Percentiles rank a stretch among this genome's conserved stretches.
Evolutionary conservation across 2,113 vertebrate species (phyloP).

Genomic region (Alethe castanea): DNA sequence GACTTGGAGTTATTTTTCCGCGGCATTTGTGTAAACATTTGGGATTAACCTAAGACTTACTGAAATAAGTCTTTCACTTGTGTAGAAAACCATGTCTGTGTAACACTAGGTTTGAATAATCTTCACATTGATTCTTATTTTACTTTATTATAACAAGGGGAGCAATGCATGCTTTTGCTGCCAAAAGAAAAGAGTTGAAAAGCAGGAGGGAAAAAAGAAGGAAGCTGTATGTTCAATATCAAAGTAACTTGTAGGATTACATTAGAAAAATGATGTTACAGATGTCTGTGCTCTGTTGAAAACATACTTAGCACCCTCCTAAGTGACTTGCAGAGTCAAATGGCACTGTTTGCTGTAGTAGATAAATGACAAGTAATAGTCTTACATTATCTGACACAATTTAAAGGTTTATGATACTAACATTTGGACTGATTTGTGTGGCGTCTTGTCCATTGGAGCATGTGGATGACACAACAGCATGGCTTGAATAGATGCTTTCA

Average conservation of each 20-base stretch:
- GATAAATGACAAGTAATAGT: neutral
- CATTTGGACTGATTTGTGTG: neutral
- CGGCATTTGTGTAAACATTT: neutral
- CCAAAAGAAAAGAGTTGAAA: neutral
- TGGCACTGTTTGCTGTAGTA: fast-evolving
- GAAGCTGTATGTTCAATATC: neutral
- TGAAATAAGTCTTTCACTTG: neutral
- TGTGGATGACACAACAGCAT: slow-evolving; percentile 14
- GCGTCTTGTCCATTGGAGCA: neutral
- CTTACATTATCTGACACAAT: neutral
- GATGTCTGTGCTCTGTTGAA: neutral
- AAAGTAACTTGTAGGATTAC: neutral
- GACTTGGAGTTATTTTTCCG: neutral
- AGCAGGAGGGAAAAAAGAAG: fast-evolving
- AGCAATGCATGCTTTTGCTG: neutral
- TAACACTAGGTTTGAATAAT: neutral
- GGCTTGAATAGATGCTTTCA: slow-evolving; percentile 15
- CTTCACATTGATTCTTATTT: neutral
- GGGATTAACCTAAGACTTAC: neutral
- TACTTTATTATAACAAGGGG: neutral
- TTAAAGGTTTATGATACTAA: slow-evolving; percentile 9
- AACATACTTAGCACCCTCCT: neutral
- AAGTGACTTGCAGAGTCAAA: neutral
- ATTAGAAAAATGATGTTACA: neutral
- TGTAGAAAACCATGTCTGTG: neutral